These are phyloP conservation scores for Ceratotherium simum DNA, from an alignment of 2,113 vertebrate species.

Conservation along the genomic window DNA sequence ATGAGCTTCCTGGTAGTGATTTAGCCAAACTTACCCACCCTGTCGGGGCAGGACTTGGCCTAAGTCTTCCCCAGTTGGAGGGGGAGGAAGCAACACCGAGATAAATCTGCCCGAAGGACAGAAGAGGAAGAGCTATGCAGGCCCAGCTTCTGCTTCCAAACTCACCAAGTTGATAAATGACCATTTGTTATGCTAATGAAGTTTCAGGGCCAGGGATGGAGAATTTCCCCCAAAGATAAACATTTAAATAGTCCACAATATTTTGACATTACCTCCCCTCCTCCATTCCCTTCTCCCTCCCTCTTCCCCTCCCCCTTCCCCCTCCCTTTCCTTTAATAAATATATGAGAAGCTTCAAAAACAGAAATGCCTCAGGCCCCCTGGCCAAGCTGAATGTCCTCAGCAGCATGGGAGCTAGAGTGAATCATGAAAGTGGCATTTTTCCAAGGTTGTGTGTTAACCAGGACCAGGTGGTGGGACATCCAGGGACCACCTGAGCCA, in stretches of 20 bases:
- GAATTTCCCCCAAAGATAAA: background rate
- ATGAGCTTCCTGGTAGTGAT: background rate
- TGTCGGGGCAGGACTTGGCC: background rate
- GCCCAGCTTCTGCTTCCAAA: background rate
- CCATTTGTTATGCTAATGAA: background rate
- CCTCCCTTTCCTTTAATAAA: background rate
- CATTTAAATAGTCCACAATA: background rate
- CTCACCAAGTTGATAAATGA: background rate
- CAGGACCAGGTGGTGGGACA: background rate
- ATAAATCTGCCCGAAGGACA: background rate
- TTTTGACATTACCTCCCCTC: background rate
- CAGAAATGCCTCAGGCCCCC: background rate
- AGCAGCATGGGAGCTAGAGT: background rate
- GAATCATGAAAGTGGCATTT: background rate
- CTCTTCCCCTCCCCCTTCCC: background rate
- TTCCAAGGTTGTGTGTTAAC: background rate
- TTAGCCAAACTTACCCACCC: background rate
- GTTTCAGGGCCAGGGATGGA: background rate
- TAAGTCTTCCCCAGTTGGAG: background rate
- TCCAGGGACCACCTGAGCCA: background rate
- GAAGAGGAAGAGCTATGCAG: background rate
- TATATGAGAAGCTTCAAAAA: background rate
- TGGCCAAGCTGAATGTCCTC: background rate
- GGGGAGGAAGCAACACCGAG: background rate
- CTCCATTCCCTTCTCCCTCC: fast-evolving